Base-by-base conservation (phyloP, 92 coral and sea anemone genomes). In the Zoanthus sansibaricus region DNA sequence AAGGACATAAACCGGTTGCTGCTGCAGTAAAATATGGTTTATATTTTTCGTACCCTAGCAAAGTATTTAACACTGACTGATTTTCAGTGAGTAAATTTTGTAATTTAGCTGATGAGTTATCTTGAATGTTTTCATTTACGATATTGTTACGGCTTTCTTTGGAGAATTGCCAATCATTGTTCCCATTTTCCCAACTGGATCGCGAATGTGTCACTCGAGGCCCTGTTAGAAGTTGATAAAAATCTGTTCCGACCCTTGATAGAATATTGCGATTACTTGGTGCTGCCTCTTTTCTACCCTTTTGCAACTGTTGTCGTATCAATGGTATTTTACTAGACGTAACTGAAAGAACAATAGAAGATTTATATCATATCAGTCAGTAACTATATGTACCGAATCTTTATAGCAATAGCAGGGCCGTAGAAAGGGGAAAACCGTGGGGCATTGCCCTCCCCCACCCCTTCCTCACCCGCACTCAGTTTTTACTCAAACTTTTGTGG, bases 41-140 rank as follows among this genome's bases (percentile, higher is more conserved):
- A 11, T 18, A 54, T 79, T 79, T 79, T 30, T 79, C 84, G 20
- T 44, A 25, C 42, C 84, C 84, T 16, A 79, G 73, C 42, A 64
- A 61, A 61, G 74, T 79, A 18, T 45, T 18, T 64, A 79, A 20
- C 58, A 64, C 84, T 30, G 9, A 61, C 14, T 64, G 14, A 79
- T 44, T 64, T 79, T 32, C 68, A 61, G 20, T 11, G n/a, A 15
- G 56, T 62, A 17, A 7, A 18, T 8, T 37, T 64, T 59, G 20
- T 15, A 44, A 58, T 13, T 18, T 37, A 37, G 84, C 33, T 20
- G 84, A 37, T 18, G 84, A 79, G 44, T 79, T 79, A 21, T 46
- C 73, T 79, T 79, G 84, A 21, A 64, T 79, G 25, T 62, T 37
- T n/a, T 31, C 44, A 17, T 18, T 64, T 46, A 79, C 9, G 20